Evolutionary conservation across 1,140 invertebrate genomes (phyloP).

Genomic region (Hormaphis cornu): DNA sequence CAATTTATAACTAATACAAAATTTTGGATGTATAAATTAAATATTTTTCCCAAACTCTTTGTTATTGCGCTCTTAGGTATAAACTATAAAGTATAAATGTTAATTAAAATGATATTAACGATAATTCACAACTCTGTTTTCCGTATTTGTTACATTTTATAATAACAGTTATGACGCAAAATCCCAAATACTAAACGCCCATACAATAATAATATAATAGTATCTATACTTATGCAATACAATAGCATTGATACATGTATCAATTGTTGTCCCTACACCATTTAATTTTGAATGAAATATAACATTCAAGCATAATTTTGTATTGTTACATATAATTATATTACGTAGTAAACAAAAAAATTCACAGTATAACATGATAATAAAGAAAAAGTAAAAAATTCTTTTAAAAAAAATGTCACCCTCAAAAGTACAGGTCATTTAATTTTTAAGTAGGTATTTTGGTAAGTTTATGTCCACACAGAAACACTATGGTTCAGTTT

Average conservation of each 20-base stretch:
- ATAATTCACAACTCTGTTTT: conserved; percentile 23
- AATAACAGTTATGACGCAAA: background rate
- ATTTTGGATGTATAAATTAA: too few species aligned
- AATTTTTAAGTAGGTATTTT: too few species aligned
- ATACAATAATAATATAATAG: background rate
- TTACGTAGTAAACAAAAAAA: background rate
- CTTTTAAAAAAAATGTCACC: background rate
- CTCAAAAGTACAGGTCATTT: background rate
- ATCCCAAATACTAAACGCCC: background rate
- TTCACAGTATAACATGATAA: background rate
- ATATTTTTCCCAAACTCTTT: background rate
- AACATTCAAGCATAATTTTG: background rate
- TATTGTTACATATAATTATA: background rate
- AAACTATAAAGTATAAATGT: too few species aligned
- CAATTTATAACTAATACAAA: too few species aligned
- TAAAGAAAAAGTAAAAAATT: conserved; percentile 4
- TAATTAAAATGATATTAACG: background rate
- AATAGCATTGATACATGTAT: conserved; percentile 4
- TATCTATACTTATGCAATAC: background rate
- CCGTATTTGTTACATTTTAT: conserved; percentile 2
- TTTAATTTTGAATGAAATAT: conserved; percentile 18
- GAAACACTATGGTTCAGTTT: background rate
- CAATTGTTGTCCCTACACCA: conserved; percentile 5
- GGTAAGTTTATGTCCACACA: background rate
- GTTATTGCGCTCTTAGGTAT: background rate